These are phyloP conservation scores for Diarsia rubi DNA, from an alignment of 2,888 invertebrate genomes.

Conservation along the genomic window DNA sequence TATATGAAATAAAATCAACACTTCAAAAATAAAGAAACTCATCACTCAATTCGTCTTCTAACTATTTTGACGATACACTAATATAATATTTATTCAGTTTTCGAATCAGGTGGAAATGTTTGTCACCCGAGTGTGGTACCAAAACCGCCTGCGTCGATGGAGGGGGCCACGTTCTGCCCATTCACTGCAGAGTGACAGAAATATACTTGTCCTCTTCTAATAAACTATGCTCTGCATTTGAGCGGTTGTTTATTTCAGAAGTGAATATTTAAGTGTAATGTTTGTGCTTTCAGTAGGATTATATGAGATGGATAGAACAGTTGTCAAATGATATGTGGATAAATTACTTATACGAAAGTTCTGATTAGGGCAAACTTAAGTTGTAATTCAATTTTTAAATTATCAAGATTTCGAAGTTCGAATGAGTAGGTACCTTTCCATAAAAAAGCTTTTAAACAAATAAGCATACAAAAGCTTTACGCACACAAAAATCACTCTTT, in stretches of 20 bases:
- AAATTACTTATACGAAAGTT: neutral
- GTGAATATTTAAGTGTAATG: constrained; percentile 67
- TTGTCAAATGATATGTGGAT: constrained; percentile 44
- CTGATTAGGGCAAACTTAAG: neutral
- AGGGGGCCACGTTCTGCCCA: constrained; percentile 86
- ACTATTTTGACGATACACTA: constrained; percentile 30
- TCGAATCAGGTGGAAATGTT: constrained; percentile 70
- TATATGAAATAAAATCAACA: no score
- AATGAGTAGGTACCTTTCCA: neutral
- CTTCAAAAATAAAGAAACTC: neutral
- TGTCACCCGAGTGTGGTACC: constrained; percentile 85
- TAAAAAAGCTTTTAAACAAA: neutral
- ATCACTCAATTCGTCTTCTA: constrained; percentile 4
- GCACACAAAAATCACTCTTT: no score
- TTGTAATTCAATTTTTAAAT: neutral
- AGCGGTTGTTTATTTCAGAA: constrained; percentile 70
- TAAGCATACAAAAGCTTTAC: no score
- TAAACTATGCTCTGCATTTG: constrained; percentile 72
- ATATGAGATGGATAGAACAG: constrained; percentile 45
- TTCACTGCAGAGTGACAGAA: constrained; percentile 74
- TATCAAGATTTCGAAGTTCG: neutral
- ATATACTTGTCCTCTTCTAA: constrained; percentile 82
- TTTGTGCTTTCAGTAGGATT: constrained; percentile 64
- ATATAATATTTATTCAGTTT: constrained; percentile 57
- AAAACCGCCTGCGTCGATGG: constrained; percentile 85